These are phyloP conservation scores for Conus ventricosus DNA, from an alignment of 1,140 invertebrate species.

Conservation along the genomic window DNA sequence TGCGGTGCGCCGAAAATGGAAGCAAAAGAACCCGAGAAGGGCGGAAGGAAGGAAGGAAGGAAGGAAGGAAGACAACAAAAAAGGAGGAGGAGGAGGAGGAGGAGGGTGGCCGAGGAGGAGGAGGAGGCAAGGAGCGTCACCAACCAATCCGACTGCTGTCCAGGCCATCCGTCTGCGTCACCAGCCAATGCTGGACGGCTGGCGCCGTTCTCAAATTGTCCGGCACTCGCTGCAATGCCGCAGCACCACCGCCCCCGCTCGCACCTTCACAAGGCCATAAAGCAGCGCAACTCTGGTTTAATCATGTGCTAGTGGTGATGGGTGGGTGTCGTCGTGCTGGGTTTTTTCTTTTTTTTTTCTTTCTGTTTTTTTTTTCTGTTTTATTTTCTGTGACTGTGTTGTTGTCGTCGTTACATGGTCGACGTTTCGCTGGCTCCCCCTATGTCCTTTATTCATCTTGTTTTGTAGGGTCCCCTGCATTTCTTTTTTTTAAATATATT, in stretches of 20 bases:
- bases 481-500: too few species aligned
- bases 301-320: too few species aligned
- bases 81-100: background rate
- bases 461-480: too few species aligned
- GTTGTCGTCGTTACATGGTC: too few species aligned
- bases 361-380: too few species aligned
- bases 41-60: background rate
- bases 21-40: background rate
- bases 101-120: background rate
- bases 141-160: slow-evolving; percentile 22
- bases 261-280: slow-evolving; percentile 2
- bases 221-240: background rate
- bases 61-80: background rate
- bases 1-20: too few species aligned
- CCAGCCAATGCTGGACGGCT: slow-evolving; percentile 2
- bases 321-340: too few species aligned
- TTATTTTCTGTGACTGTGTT: too few species aligned
- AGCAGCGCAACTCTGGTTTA: background rate
- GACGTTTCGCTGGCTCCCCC: too few species aligned
- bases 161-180: background rate
- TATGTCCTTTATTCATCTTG: too few species aligned
- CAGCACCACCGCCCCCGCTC: background rate
- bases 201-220: background rate
- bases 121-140: background rate
- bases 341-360: too few species aligned